Conservation (phyloP, 2,113 vertebrate genomes). For the Microcebus jonahi region DNA sequence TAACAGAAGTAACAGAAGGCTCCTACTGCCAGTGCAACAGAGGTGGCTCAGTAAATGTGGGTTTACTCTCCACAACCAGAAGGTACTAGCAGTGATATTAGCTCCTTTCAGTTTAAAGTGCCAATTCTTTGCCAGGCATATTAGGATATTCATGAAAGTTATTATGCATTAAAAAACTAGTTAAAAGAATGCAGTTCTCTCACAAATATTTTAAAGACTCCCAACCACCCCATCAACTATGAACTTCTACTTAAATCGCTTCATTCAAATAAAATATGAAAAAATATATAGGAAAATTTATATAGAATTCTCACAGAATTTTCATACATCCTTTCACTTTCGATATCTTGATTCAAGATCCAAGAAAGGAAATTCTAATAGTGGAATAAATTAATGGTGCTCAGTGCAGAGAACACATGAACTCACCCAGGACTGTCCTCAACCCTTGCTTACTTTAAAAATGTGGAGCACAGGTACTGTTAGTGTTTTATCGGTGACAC, state of each 20-base stretch:
- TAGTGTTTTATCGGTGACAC: background rate
- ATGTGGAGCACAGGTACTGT: background rate
- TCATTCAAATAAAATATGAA: background rate
- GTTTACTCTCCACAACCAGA: background rate
- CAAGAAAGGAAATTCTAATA: background rate
- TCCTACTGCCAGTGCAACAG: background rate
- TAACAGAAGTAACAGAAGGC: background rate
- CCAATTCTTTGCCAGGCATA: background rate
- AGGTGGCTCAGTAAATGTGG: background rate
- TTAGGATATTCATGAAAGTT: background rate
- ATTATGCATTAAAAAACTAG: background rate
- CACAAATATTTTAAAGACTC: background rate
- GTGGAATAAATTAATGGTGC: background rate
- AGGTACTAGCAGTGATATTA: background rate
- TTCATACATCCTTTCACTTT: background rate
- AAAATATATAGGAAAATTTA: background rate
- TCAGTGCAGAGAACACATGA: background rate
- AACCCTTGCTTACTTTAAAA: background rate
- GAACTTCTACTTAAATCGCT: background rate
- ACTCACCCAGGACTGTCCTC: background rate
- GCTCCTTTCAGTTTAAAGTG: constrained; percentile 20
- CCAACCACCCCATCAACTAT: background rate
- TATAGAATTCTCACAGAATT: background rate
- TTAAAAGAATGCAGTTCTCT: background rate
- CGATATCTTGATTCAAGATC: background rate